Conservation (phyloP, 1,140 invertebrate genomes). For the Drosophila equinoxialis region DNA sequence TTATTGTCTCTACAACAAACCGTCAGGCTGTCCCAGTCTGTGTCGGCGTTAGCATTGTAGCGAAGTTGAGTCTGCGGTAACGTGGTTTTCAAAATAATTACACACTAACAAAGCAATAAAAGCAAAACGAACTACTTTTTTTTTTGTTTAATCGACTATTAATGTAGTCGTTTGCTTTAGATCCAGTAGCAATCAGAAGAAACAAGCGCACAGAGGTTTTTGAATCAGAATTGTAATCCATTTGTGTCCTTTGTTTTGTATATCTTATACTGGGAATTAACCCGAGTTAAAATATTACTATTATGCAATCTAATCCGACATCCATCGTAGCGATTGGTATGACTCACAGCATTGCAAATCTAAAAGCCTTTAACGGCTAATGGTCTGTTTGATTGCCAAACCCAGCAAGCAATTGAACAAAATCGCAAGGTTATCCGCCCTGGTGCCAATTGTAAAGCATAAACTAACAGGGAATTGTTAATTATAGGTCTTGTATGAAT, state of each 20-base stretch:
- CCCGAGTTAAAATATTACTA: slow-evolving; percentile 1
- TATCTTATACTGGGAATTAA: no score
- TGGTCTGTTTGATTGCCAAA: slow-evolving; percentile 29
- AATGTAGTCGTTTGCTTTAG: neutral
- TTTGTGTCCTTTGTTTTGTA: neutral
- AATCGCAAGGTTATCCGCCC: slow-evolving; percentile 35
- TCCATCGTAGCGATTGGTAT: slow-evolving; percentile 12
- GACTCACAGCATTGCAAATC: slow-evolving; percentile 27
- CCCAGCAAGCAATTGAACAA: slow-evolving; percentile 34
- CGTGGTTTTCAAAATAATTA: neutral
- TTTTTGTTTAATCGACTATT: no score
- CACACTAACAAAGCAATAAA: neutral
- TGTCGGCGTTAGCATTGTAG: slow-evolving; percentile 28
- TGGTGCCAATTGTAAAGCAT: slow-evolving; percentile 24
- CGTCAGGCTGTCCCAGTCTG: slow-evolving; percentile 19
- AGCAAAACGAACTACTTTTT: neutral
- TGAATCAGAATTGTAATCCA: neutral
- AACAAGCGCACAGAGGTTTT: no score
- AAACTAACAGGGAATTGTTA: slow-evolving; percentile 29
- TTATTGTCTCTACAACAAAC: slow-evolving; percentile 41
- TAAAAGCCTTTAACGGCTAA: slow-evolving; percentile 16
- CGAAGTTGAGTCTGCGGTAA: neutral
- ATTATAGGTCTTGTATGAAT: slow-evolving; percentile 34
- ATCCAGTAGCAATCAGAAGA: no score
- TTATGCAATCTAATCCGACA: slow-evolving; percentile 11